phyloP scores from a whole-genome alignment of 2,113 vertebrate genomes.

The Otis tarda region DNA sequence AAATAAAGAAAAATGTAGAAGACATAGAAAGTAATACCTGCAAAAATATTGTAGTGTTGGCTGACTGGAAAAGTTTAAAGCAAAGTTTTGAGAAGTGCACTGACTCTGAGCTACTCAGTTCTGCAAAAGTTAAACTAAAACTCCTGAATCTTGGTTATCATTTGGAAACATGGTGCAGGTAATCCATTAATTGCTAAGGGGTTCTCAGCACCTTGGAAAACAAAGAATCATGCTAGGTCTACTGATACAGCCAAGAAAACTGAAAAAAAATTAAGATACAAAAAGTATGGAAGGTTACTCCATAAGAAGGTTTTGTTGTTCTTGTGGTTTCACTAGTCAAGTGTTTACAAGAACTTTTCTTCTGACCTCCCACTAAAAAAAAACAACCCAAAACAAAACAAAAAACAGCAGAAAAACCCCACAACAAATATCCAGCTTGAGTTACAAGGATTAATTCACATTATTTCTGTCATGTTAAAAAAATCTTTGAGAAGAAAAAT shows the following conservation, averaged over 20 bases:
- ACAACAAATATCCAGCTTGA: neutral
- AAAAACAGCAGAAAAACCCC: neutral
- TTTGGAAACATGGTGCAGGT: neutral
- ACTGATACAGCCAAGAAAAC: neutral
- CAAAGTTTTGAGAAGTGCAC: neutral
- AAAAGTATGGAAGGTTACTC: neutral
- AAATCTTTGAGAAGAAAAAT: neutral
- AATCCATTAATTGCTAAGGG: neutral
- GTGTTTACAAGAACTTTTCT: neutral
- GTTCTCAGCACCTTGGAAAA: neutral
- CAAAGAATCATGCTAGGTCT: accelerated
- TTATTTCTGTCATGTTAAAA: neutral
- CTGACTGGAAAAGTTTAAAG: neutral
- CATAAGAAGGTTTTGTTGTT: neutral
- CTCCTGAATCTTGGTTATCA: neutral
- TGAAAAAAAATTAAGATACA: neutral
- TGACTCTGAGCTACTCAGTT: neutral
- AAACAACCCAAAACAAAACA: neutral
- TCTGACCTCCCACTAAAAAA: neutral
- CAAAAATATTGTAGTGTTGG: neutral
- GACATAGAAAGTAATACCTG: neutral
- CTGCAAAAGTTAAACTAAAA: neutral
- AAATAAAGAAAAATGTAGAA: neutral
- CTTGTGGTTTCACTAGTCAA: neutral
- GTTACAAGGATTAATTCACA: neutral